Evolutionary conservation across 1,140 invertebrate genomes (phyloP).

Genomic region (Venustaconcha ellipsiformis): DNA sequence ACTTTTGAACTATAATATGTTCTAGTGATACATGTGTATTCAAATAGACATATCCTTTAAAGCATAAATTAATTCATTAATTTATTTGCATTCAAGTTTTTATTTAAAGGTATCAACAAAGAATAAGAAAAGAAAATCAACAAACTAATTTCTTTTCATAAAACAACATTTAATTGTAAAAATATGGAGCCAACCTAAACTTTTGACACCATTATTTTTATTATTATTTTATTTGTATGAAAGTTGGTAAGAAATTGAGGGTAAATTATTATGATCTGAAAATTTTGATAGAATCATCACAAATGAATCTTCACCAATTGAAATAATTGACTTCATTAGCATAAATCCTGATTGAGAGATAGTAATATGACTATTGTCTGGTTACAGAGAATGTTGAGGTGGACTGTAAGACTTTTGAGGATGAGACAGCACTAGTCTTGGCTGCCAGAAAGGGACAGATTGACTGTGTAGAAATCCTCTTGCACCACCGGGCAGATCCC

Average conservation of each 20-base stretch:
- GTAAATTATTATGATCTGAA: neutral
- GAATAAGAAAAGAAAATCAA: too few relatives aligned
- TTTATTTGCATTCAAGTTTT: too few relatives aligned
- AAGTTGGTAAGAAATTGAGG: neutral
- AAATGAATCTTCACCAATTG: too few relatives aligned
- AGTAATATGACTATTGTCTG: neutral
- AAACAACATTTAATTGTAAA: too few relatives aligned
- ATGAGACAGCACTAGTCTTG: conserved; percentile 63
- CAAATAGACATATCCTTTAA: too few relatives aligned
- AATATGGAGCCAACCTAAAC: too few relatives aligned
- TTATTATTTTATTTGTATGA: neutral
- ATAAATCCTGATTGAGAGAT: neutral
- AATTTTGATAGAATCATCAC: neutral
- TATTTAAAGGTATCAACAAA: too few relatives aligned
- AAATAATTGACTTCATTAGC: neutral
- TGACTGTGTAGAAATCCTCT: conserved; percentile 51
- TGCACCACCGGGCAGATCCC: conserved; percentile 60
- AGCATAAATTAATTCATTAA: too few relatives aligned
- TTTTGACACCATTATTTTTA: neutral
- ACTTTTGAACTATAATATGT: too few relatives aligned
- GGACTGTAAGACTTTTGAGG: conserved; percentile 66
- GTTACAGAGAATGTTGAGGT: conserved; percentile 50
- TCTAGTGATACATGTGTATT: too few relatives aligned
- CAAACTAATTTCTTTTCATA: too few relatives aligned
- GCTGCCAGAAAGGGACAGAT: conserved; percentile 56